Evolutionary conservation across 2,888 invertebrate species (phyloP).

Genomic region (Ophion obscuratus): DNA sequence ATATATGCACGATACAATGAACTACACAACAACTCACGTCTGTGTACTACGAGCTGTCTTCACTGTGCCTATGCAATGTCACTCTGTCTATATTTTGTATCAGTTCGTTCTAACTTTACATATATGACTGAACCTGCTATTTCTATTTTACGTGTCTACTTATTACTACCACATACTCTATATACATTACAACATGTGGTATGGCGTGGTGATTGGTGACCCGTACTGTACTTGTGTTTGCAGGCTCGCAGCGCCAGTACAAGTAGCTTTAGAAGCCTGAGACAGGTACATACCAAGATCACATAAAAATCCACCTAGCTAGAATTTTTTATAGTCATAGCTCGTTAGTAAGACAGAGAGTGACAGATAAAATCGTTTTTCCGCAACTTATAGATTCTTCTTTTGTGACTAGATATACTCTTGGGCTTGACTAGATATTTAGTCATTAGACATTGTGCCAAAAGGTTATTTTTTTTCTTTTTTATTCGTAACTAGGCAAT

Average conservation of each 20-base stretch:
- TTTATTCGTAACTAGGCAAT: background rate
- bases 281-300: slow-evolving; percentile 89
- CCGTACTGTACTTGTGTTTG: slow-evolving; percentile 85
- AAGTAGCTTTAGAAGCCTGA: slow-evolving; percentile 95
- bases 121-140: slow-evolving; percentile 49
- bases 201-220: slow-evolving; percentile 81
- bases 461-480: slow-evolving; percentile 8
- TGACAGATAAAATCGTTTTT: slow-evolving; percentile 3
- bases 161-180: slow-evolving; percentile 44
- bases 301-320: slow-evolving; percentile 74
- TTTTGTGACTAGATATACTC: slow-evolving; percentile 4
- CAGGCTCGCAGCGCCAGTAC: slow-evolving; percentile 95
- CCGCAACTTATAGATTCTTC: slow-evolving; percentile 37
- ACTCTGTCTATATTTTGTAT: slow-evolving; percentile 61
- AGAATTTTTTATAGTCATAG: slow-evolving; percentile 68
- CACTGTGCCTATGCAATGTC: slow-evolving; percentile 65
- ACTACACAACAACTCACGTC: slow-evolving; percentile 28
- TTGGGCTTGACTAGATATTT: slow-evolving; percentile 50
- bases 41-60: slow-evolving; percentile 38
- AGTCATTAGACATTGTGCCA: slow-evolving; percentile 42
- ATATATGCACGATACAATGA: slow-evolving; percentile 46
- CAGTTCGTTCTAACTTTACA: slow-evolving; percentile 53
- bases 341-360: slow-evolving; percentile 63
- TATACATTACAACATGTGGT: slow-evolving; percentile 74
- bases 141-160: slow-evolving; percentile 56